Percentiles rank a stretch among this genome's conserved stretches.
These are phyloP conservation scores for Tychaedon coryphoeus DNA, from an alignment of 2,113 vertebrate species.

Conservation along the genomic window DNA sequence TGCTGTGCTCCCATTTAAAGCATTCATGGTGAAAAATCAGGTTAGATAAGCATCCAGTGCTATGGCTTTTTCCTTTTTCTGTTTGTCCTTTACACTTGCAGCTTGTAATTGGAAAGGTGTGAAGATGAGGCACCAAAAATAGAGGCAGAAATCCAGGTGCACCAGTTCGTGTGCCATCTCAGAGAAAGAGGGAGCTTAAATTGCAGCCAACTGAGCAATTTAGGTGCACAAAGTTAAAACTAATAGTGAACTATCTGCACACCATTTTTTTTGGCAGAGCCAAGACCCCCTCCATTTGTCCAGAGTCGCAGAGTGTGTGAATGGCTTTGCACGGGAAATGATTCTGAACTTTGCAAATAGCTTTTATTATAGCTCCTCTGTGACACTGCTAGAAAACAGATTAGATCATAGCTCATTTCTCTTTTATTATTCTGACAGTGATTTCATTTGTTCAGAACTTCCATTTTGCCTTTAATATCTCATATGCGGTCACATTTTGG, in stretches of 20 bases:
- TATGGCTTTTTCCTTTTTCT: neutral
- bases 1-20: neutral
- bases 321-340: slow-evolving; percentile 74
- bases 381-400: slow-evolving; percentile 69
- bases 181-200: slow-evolving; percentile 32
- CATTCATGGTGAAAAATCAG: neutral
- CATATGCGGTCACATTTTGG: slow-evolving; percentile 59
- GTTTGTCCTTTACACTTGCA: neutral
- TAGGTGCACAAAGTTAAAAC: slow-evolving; percentile 61
- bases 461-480: slow-evolving; percentile 60
- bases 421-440: slow-evolving; percentile 69
- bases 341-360: slow-evolving; percentile 74
- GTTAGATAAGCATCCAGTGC: neutral
- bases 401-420: slow-evolving; percentile 72
- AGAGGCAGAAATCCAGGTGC: slow-evolving; percentile 43
- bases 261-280: slow-evolving; percentile 68
- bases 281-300: slow-evolving; percentile 71
- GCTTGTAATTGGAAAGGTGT: neutral
- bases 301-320: slow-evolving; percentile 70
- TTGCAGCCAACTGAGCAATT: slow-evolving; percentile 51
- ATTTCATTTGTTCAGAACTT: slow-evolving; percentile 70
- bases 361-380: slow-evolving; percentile 69
- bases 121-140: neutral
- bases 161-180: slow-evolving; percentile 45
- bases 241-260: slow-evolving; percentile 51